Percentiles rank a stretch among this genome's conserved stretches.
Evolutionary conservation across 2,113 vertebrate genomes (phyloP).

Genomic region (Triplophysa dalaica): DNA sequence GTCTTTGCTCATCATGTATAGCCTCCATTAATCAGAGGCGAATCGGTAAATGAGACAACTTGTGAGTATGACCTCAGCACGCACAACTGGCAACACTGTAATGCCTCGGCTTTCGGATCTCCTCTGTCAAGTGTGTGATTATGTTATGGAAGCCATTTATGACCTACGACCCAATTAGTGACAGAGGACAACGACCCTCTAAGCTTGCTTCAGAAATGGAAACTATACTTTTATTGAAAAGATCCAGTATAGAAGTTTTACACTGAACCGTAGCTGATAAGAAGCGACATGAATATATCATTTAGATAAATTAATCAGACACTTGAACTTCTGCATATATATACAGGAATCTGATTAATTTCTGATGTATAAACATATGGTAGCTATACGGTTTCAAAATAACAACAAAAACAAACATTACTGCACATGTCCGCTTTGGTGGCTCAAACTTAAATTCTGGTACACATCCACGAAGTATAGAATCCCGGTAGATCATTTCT

Average conservation of each 20-base stretch:
- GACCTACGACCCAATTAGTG: slow-evolving; percentile 3
- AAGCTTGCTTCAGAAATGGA: background rate
- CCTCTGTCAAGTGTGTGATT: slow-evolving; percentile 17
- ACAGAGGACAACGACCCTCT: slow-evolving; percentile 6
- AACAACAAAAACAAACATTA: too few species aligned
- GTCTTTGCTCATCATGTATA: slow-evolving; percentile 28
- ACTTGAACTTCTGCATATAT: too few species aligned
- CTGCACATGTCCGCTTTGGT: too few species aligned
- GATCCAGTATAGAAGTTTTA: slow-evolving; percentile 26
- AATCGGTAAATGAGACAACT: slow-evolving; percentile 37
- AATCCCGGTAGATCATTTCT: too few species aligned
- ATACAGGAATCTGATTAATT: too few species aligned
- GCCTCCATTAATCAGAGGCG: slow-evolving; percentile 26
- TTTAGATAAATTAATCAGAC: slow-evolving; percentile 9
- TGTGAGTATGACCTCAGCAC: slow-evolving; percentile 20
- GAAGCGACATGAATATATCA: slow-evolving; percentile 23
- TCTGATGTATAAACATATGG: too few species aligned
- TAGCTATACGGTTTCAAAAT: too few species aligned
- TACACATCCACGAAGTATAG: too few species aligned
- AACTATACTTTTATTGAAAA: slow-evolving; percentile 6
- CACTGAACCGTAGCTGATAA: slow-evolving; percentile 26
- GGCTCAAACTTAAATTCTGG: too few species aligned
- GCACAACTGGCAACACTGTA: background rate
- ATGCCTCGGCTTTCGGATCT: slow-evolving; percentile 16
- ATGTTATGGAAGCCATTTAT: slow-evolving; percentile 28